Evolutionary conservation across 2,113 vertebrate genomes (phyloP), one percentile per base, ranked within the genome.

Genomic region (Sterrhoptilus dennistouni): DNA sequence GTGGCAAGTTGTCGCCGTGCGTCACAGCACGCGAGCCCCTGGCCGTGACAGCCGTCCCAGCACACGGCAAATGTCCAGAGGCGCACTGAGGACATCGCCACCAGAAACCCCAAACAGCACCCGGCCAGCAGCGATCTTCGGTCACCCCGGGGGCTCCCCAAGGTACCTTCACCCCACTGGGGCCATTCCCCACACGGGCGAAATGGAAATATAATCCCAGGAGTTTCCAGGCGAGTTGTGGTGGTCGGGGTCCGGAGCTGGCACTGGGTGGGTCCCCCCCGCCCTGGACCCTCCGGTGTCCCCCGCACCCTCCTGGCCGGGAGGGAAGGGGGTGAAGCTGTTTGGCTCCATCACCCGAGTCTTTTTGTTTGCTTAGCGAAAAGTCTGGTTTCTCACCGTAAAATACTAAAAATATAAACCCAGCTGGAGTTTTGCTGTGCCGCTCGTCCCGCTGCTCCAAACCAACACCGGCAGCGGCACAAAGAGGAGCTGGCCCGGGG

Each of bases 41-140:
- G 0, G 4, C 42, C 5, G 5, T 8, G 64, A 21, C 38, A 6
- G 16, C 38, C 14, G 2, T 21, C 24, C 63, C 3, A 1, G 57
- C n/a, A 1, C 4, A 2, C 12, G 68, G 44, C 49, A 23, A n/a
- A 42, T 0, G 13, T 8, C 44, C 69, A 6, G 65, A 76, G 12
- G 82, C 82, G 2, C 35, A 33, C 42, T 15, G 9, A 76, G 54
- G 80, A 75, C 50, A 2, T 19, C 11, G 11, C 28, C 33, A 22
- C 5, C 45, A 6, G 27, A 10, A 4, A 4, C 22, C 24, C 64
- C 31, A 5, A 77, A 69, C 44, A 31, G 13, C 78, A 4, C 12
- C 63, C 1, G 2, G 28, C 68, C 59, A 6, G 68, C 44, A 77
- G 76, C 2, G 20, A 83, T 0, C 83, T 49, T 6, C 72, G 1